Conservation (phyloP, 1,140 invertebrate species). For the Lordiphosa mommai region DNA sequence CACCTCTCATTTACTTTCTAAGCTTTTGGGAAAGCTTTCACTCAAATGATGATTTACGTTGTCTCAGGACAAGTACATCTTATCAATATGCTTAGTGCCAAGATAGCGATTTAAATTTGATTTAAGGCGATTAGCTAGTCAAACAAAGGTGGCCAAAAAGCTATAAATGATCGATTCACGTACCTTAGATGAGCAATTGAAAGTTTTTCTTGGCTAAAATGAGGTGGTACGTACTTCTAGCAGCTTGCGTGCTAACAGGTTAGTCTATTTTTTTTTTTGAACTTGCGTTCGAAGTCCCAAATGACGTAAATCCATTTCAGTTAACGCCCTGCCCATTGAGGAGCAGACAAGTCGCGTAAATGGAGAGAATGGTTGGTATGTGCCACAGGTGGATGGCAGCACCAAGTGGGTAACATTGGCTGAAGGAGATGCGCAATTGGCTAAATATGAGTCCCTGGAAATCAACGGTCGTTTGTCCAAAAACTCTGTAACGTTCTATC, state of each 20-base stretch:
- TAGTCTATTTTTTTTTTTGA: slow-evolving; percentile 28
- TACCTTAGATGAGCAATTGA: slow-evolving; percentile 18
- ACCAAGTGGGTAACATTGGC: slow-evolving; percentile 33
- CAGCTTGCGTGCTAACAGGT: slow-evolving; percentile 54
- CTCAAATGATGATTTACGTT: background rate
- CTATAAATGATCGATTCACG: slow-evolving; percentile 44
- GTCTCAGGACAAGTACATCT: background rate
- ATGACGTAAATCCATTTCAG: slow-evolving; percentile 4
- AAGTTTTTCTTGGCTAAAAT: slow-evolving; percentile 32
- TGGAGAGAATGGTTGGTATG: slow-evolving; percentile 54
- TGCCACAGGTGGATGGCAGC: slow-evolving; percentile 34
- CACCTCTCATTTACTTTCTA: too few species aligned
- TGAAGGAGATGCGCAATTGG: slow-evolving; percentile 29
- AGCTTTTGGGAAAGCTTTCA: slow-evolving; percentile 6
- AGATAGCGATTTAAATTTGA: slow-evolving; percentile 26
- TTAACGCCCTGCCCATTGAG: slow-evolving; percentile 37
- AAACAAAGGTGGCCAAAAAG: background rate
- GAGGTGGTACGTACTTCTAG: slow-evolving; percentile 48
- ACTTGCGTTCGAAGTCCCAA: background rate
- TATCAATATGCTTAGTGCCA: slow-evolving; percentile 12
- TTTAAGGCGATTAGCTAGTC: background rate
- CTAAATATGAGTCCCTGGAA: slow-evolving; percentile 33
- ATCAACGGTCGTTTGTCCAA: slow-evolving; percentile 19
- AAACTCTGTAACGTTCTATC: slow-evolving; percentile 50
- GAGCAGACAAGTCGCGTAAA: slow-evolving; percentile 23